These are phyloP conservation scores for Coluber constrictor DNA, from an alignment of 2,797 vertebrate species.

Conservation along the genomic window DNA sequence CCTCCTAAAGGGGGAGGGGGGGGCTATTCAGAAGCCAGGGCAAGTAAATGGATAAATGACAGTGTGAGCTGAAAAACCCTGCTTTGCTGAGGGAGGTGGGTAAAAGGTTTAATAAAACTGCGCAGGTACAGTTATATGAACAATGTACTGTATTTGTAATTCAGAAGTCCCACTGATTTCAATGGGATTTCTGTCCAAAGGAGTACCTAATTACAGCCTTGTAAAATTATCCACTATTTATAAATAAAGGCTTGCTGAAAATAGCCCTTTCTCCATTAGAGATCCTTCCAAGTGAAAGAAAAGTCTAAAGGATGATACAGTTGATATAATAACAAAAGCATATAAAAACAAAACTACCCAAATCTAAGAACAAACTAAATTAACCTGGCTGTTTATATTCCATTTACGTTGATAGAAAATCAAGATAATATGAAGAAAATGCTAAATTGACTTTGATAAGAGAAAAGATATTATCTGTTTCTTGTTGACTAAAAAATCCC, in stretches of 20 bases:
- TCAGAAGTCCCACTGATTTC: background rate
- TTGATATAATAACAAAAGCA: background rate
- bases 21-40: background rate
- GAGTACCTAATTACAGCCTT: background rate
- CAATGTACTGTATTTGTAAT: background rate
- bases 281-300: background rate
- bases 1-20: background rate
- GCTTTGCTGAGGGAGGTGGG: background rate
- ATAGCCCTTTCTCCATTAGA: background rate
- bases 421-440: background rate
- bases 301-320: background rate
- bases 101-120: background rate
- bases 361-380: background rate
- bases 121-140: background rate
- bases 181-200: background rate
- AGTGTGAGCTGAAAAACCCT: background rate
- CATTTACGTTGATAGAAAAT: background rate
- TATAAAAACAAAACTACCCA: background rate
- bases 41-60: background rate
- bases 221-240: background rate
- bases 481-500: background rate
- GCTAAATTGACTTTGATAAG: background rate
- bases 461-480: background rate
- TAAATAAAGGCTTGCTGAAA: background rate
- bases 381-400: background rate